These are phyloP conservation scores for Myotis myotis DNA, from an alignment of 2,797 vertebrate species.

Conservation along the genomic window DNA sequence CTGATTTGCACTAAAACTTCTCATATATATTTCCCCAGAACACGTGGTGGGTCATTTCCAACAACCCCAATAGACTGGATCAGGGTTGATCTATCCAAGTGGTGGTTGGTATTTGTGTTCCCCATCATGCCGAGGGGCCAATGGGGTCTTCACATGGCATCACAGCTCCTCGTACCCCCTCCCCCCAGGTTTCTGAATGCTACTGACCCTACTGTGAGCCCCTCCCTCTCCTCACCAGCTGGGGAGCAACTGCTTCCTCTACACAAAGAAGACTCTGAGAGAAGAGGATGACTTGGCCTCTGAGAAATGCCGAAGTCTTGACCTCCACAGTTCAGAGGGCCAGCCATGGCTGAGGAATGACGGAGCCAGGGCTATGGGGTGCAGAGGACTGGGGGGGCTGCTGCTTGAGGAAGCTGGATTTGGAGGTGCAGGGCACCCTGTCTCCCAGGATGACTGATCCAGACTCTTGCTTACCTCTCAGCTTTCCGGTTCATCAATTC, in stretches of 20 bases:
- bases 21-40: not conserved
- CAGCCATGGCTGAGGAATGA: not conserved
- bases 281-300: conserved; percentile 54
- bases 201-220: not conserved
- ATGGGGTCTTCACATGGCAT: not conserved
- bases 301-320: conserved; percentile 60
- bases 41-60: not conserved
- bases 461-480: not conserved
- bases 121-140: not conserved
- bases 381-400: not conserved
- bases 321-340: conserved; percentile 29
- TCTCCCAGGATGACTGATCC: not conserved
- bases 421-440: not conserved
- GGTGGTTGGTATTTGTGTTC: not conserved
- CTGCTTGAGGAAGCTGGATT: not conserved
- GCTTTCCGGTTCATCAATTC: not conserved
- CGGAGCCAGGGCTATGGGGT: not conserved
- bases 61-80: not conserved
- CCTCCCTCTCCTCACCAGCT: not conserved
- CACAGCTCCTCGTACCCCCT: not conserved
- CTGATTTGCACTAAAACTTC: not conserved
- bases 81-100: not conserved
- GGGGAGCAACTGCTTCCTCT: not conserved
- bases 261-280: conserved; percentile 68
- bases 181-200: not conserved